Evolutionary conservation across 1,140 invertebrate genomes (phyloP).

Genomic region (Chrysopa pallens): DNA sequence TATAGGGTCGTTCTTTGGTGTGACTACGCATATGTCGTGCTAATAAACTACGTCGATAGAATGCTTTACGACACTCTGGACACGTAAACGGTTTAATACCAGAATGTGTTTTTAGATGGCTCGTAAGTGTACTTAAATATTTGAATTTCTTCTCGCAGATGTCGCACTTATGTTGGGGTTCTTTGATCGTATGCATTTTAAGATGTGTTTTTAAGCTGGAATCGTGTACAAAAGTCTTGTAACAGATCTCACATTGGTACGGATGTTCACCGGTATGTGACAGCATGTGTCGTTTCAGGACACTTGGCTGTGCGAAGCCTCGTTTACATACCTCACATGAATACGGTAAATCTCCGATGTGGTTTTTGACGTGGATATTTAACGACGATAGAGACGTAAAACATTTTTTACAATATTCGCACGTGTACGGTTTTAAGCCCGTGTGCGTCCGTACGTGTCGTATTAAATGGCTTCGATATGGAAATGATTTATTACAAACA

Average conservation of each 20-base stretch:
- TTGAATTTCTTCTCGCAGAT: slow-evolving; percentile 17
- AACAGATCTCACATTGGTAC: background rate
- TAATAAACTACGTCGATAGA: slow-evolving; percentile 16
- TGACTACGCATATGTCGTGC: slow-evolving; percentile 16
- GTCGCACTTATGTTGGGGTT: slow-evolving; percentile 8
- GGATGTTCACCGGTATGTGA: background rate
- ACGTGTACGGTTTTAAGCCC: background rate
- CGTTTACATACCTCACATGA: background rate
- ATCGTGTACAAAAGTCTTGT: background rate
- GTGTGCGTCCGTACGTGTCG: background rate
- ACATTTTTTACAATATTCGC: background rate
- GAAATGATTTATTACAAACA: background rate
- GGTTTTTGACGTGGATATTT: background rate
- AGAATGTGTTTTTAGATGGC: slow-evolving; percentile 16
- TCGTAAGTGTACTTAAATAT: slow-evolving; percentile 17
- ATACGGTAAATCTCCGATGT: background rate
- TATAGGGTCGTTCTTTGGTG: slow-evolving; percentile 2
- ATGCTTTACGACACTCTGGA: slow-evolving; percentile 15
- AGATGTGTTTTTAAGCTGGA: background rate
- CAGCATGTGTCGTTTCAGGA: background rate
- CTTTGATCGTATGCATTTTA: background rate
- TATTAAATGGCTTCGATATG: background rate
- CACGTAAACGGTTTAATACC: slow-evolving; percentile 18
- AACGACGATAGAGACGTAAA: background rate
- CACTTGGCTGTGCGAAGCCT: background rate